Evolutionary conservation across 1,140 invertebrate species (phyloP), one percentile per base, ranked within the genome.

Genomic region (Sycophila sp.): DNA sequence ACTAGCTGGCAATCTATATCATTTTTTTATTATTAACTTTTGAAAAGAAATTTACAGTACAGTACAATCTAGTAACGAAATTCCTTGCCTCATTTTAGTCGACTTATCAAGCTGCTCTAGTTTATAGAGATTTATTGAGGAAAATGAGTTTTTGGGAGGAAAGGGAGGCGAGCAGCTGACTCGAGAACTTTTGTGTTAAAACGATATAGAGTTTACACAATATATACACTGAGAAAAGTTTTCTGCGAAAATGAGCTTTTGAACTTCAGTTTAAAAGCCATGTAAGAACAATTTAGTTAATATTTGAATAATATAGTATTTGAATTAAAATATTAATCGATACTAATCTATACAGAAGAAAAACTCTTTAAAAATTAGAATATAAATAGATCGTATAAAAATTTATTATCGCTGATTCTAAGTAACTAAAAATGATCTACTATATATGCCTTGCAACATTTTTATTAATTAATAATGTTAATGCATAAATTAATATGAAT

Each of bases 121-220:
- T 36, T 28, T 8, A 30, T 45, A 26, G 38, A 60, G 38, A 60
- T 60, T 60, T 30, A 45, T 60, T n/a, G 38, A 60, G 24, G 36
- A 11, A 60, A 38, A 60, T 60, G 36, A 45, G n/a, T 42, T 60
- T 45, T 45, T 11, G 38, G 36, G 22, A 59, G 22, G 19, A 38
- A 59, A 10, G 34, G 5, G 22, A 24, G 26, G 22, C 28, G n/a
- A 38, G 28, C 36, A 26, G 36, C 34, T 59, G 19, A 4, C 10
- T 55, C n/a, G 5, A 34, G 11, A 59, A 38, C 36, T 59, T 59
- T 17, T 55, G n/a, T 28, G 7, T 13, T n/a, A 28, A 51, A 26
- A 15, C 2, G 24, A 28, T 51, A 51, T 26, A 28, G 28, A n/a
- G 1, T 13, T 15, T 51, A 11, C 1, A 26, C 15, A 24, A 24